Base-by-base conservation (phyloP, 2,113 vertebrate species). In the Reinhardtius hippoglossoides region DNA sequence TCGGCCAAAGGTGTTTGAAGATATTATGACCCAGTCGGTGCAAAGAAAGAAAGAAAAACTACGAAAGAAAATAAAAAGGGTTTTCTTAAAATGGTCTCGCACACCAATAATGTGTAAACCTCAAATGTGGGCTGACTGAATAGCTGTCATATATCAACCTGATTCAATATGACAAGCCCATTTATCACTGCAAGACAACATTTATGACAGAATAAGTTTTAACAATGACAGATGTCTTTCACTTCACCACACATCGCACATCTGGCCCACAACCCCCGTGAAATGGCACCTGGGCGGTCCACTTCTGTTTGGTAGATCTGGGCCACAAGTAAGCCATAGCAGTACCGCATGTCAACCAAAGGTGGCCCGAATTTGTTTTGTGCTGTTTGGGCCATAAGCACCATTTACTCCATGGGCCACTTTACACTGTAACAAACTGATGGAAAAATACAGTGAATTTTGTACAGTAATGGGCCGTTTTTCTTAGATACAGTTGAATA, bases 141-240 rank as follows among this genome's bases (percentile, higher is more conserved):
- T 52, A 62, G 61, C 7, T 73, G 9, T 42, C 54, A n/a, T 48
- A 14, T 65, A 18, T 78, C 20, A 55, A 46, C 9, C 18, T 52
- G 31, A 54, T 71, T 26, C 42, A 71, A 9, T 12, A 24, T 16
- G 23, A 20, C 48, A 23, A 23, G 64, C 24, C 48, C 4, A 50
- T 50, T 20, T 50, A 50, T 20, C 42, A 44, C 42, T 44, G 42
- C 14, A 15, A 44, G 48, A 50, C 48, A 50, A 18, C 18, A 50
- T 18, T 50, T 50, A 50, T 40, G 18, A 15, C 31, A 50, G 31
- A 31, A 31, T 31, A 31, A 31, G 27, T 31, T 46, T 56, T 62
- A 27, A 71, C 37, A 31, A 21, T 46, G 52, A 7, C 18, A 18
- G 18, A 5, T 6, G 48, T 50, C 16, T 50, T 20, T 16, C 48